These are phyloP conservation scores for Penaeus indicus DNA, from an alignment of 1,140 invertebrate species.

Conservation along the genomic window DNA sequence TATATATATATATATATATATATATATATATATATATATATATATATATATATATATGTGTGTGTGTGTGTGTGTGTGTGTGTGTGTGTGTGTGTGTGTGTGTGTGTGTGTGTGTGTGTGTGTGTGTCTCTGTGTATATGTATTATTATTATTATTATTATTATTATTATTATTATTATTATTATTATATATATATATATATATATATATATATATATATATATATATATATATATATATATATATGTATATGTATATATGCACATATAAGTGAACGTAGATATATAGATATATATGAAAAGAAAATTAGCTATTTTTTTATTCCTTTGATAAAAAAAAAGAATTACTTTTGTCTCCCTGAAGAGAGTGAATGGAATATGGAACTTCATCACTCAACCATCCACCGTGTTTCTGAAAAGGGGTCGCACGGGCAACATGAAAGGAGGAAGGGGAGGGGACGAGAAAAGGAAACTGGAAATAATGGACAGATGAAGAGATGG, in stretches of 20 bases:
- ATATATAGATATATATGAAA: neutral
- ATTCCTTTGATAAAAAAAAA: no score
- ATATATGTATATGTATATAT: no score
- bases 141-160: conserved; percentile 2
- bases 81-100: neutral
- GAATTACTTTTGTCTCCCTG: no score
- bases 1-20: conserved; percentile 19
- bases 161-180: neutral
- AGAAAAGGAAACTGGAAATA: no score
- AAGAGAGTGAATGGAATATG: no score
- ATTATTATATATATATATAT: neutral
- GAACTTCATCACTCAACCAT: no score
- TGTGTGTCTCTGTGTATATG: no score
- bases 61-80: neutral
- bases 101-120: neutral
- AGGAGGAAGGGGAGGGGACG: no score
- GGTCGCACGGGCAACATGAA: no score
- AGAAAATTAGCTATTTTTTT: neutral
- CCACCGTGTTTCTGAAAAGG: no score
- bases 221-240: no score
- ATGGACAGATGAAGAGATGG: no score
- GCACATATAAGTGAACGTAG: neutral
- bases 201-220: neutral
- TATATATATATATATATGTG: neutral
- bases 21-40: conserved; percentile 13